Evolutionary conservation across 2,888 invertebrate genomes (phyloP), one percentile per base, ranked within the genome.

Genomic region (Hylaea fasciaria): DNA sequence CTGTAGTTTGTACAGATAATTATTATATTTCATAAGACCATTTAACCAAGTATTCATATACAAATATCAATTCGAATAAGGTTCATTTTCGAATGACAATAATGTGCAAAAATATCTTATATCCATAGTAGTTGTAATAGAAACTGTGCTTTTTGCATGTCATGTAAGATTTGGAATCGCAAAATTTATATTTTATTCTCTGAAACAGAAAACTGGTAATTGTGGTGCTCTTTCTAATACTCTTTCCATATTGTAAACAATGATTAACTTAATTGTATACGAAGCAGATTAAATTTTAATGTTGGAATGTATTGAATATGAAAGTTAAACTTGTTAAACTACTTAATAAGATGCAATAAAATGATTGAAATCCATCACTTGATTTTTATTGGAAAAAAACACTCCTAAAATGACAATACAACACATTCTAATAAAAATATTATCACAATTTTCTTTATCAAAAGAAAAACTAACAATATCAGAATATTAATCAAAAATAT

Each of bases 381-480:
- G 12, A 8, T 16, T 16, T 55, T 47, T 64, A 62, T 64, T 64
- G 57, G 40, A 51, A 35, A 16, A 35, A 43, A 35, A 16, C 29
- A 32, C 14, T 35, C 16, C 43, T 32, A 51, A 40, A 5, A 0
- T 14, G 13, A 53, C n/a, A 60, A 57, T 40, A 52, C 35, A 69
- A 66, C 53, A 60, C 58, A 65, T 62, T 67, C 64, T 67, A 69
- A 57, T 70, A 59, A 70, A 70, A 68, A 70, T 69, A 72, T 54
- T 58, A 50, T 60, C 43, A 70, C 64, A 68, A 40, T 53, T 55
- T 51, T 49, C 50, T 48, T 37, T 40, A 43, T 62, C 22, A 63
- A 69, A 45, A 58, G 65, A 64, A 47, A 64, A 68, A 37, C 22
- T 50, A 66, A 65, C 59, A 66, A 62, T 52, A 45, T 57, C 58